Percentiles rank a stretch among this genome's conserved stretches.
phyloP scores from a whole-genome alignment of 2,113 vertebrate genomes.

The Empidonax traillii region DNA sequence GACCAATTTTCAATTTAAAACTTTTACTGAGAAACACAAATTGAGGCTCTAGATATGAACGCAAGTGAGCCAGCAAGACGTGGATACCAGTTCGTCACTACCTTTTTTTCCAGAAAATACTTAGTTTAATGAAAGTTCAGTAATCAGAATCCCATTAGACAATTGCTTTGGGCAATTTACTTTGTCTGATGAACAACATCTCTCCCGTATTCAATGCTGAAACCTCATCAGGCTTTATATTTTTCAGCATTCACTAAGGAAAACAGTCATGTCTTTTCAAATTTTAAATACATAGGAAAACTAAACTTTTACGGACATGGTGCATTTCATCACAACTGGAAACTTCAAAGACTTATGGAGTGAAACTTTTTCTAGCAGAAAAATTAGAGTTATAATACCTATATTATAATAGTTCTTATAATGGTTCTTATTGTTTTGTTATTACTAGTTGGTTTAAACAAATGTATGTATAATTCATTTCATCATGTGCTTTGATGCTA shows the following conservation, averaged over 20 bases:
- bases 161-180: background rate
- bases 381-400: background rate
- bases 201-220: background rate
- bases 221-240: background rate
- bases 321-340: background rate
- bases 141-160: background rate
- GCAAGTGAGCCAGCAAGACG: background rate
- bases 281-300: background rate
- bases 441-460: background rate
- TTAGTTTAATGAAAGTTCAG: background rate
- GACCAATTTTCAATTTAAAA: constrained; percentile 4
- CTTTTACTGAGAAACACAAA: constrained; percentile 8
- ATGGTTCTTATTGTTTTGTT: background rate
- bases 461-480: background rate
- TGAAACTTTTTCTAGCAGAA: background rate
- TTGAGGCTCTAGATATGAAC: constrained; percentile 30
- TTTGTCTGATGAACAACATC: background rate
- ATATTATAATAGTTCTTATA: background rate
- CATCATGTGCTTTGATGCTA: background rate
- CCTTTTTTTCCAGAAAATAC: background rate
- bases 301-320: background rate
- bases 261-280: background rate
- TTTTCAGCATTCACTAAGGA: background rate
- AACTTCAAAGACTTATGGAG: background rate
- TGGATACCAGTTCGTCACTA: background rate